Conservation (phyloP, 2,113 vertebrate species). For the Tympanuchus pallidicinctus region DNA sequence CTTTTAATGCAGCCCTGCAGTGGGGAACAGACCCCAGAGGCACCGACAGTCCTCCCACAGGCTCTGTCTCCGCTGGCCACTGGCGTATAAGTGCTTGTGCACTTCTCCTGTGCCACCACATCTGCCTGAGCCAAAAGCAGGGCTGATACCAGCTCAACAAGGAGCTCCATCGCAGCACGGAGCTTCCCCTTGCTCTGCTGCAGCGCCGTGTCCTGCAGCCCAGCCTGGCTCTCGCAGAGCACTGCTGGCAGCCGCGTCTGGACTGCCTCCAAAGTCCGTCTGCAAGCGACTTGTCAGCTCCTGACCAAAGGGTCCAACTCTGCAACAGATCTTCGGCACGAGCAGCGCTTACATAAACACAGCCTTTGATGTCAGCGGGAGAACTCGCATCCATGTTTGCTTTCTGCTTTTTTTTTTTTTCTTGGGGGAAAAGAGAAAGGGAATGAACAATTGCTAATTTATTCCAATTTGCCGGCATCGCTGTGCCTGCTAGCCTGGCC, state of each 20-base stretch:
- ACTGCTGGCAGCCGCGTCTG: background rate
- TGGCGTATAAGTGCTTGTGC: background rate
- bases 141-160: background rate
- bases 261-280: background rate
- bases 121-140: background rate
- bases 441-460: background rate
- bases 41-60: background rate
- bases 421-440: background rate
- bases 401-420: background rate
- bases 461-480: background rate
- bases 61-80: background rate
- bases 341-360: background rate
- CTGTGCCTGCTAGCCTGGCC: background rate
- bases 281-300: background rate
- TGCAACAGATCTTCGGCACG: background rate
- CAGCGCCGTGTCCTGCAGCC: background rate
- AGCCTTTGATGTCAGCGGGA: background rate
- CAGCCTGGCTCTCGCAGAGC: background rate
- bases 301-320: background rate
- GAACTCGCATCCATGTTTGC: background rate
- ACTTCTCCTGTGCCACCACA: no score
- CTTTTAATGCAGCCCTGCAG: background rate
- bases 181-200: background rate
- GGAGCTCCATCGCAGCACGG: background rate
- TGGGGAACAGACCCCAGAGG: background rate